These are phyloP conservation scores for Caenorhabditis parvicauda DNA, from an alignment of 2,888 invertebrate species.

Conservation along the genomic window DNA sequence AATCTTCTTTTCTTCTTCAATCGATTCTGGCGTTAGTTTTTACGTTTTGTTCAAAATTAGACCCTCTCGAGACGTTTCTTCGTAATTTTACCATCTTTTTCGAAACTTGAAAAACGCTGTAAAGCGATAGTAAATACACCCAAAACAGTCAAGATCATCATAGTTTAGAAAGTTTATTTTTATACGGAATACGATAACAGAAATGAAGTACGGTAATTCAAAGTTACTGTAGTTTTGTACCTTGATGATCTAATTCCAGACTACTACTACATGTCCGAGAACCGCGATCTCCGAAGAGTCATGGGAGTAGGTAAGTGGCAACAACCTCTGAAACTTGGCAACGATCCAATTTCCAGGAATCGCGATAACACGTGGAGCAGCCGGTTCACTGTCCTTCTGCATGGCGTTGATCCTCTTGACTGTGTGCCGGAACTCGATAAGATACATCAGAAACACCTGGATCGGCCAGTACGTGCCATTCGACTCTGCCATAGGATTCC, in stretches of 20 bases:
- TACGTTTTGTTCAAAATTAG: not conserved
- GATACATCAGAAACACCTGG: conserved; percentile 87
- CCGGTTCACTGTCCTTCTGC: conserved; percentile 89
- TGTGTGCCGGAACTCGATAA: conserved; percentile 79
- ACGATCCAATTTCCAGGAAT: conserved; percentile 26
- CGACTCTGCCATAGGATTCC: conserved; percentile 92
- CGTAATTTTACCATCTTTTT: no score
- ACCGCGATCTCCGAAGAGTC: conserved; percentile 87
- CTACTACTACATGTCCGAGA: conserved; percentile 93
- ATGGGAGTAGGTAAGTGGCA: conserved; percentile 97
- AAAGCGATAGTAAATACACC: no score
- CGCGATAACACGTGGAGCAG: conserved; percentile 63
- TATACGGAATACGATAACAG: no score
- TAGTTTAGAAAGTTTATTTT: no score
- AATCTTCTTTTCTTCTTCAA: conserved; percentile 90
- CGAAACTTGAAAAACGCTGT: no score
- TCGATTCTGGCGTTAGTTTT: conserved; percentile 80
- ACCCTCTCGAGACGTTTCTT: not conserved
- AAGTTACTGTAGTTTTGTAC: no score
- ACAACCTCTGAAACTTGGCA: conserved; percentile 80
- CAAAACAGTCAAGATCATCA: no score
- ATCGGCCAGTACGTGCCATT: conserved; percentile 89
- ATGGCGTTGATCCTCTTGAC: conserved; percentile 85
- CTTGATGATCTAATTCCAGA: conserved; percentile 70
- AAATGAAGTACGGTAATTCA: no score